A percentile compares a stretch with the other conserved stretches of the same genome.
These are phyloP conservation scores for Phalacrocorax aristotelis DNA, from an alignment of 2,113 vertebrate genomes.

Conservation along the genomic window DNA sequence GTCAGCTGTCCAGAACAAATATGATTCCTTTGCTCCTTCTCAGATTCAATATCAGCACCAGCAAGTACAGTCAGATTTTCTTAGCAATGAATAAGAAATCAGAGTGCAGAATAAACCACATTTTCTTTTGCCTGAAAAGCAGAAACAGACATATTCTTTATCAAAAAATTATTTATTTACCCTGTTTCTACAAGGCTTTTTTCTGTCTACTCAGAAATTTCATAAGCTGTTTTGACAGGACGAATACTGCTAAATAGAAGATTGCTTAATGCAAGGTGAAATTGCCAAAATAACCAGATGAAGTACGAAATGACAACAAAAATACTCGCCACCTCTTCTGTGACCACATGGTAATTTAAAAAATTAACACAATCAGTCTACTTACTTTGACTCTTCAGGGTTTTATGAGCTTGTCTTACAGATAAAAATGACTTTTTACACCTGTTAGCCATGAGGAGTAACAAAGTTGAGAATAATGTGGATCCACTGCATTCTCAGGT, in stretches of 20 bases:
- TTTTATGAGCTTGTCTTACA: background rate
- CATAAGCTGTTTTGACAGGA: no score
- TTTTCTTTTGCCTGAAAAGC: no score
- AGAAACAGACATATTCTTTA: no score
- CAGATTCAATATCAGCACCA: background rate
- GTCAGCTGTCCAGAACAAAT: background rate
- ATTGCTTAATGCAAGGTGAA: no score
- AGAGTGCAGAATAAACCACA: background rate
- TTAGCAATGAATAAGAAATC: background rate
- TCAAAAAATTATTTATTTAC: background rate
- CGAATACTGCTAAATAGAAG: no score
- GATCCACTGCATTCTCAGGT: background rate
- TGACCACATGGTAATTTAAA: background rate
- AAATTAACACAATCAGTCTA: background rate
- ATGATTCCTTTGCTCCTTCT: background rate
- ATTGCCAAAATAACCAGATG: no score
- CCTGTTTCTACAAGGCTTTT: no score
- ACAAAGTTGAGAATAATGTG: background rate
- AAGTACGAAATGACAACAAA: background rate
- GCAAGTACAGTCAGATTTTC: background rate
- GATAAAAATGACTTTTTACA: background rate
- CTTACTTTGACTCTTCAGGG: background rate
- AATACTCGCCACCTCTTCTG: background rate
- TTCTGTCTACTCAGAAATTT: no score
- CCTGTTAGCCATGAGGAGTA: background rate